Evolutionary conservation across 2,113 vertebrate genomes (phyloP), one percentile per base, ranked within the genome.

Genomic region (Callipepla californica): DNA sequence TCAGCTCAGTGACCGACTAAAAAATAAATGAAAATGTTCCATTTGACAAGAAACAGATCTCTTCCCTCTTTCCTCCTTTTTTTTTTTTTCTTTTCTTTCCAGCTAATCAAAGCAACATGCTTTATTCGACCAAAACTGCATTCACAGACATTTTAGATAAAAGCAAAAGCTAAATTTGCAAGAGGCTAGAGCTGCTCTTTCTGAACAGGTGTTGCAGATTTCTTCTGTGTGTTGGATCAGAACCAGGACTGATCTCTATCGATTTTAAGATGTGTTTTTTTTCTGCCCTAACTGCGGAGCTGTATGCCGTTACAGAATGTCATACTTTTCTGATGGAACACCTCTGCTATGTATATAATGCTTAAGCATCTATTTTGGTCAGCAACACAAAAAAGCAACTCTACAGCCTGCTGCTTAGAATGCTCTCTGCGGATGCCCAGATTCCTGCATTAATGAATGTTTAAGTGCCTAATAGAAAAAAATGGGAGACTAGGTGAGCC

Each of bases 1-100:
- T 90, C 86, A 88, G 80, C 86, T 93, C 80, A 80, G 83, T 92
- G 90, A 86, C 77, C 0, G 3, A 95, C 53, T 89, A 72, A 61
- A 90, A 94, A 90, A 92, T 83, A 93, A 94, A 80, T 90, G 78
- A 85, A 61, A 90, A 63, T 40, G 82, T 61, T 94, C 26, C 66
- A 40, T 51, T 16, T 89, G 90, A 51, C 69, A 72, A 89, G 77
- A 80, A 90, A 57, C 80, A 80, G 65, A 61, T 74, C 50, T 38
- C 18, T 62, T 79, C 72, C 14, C 8, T 18, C 53, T 30, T 32
- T 20, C 18, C 1, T 0, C 2, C 8, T 45, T 51, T 63, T 78
- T 48, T 48, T 22, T 51, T 51, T 51, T 25, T 53, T 51, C 15
- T 26, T 53, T 51, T 14, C 14, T 26, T 26, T 8, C 58, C 36